Conservation (phyloP, 2,113 vertebrate species). For the Halcyon senegalensis region DNA sequence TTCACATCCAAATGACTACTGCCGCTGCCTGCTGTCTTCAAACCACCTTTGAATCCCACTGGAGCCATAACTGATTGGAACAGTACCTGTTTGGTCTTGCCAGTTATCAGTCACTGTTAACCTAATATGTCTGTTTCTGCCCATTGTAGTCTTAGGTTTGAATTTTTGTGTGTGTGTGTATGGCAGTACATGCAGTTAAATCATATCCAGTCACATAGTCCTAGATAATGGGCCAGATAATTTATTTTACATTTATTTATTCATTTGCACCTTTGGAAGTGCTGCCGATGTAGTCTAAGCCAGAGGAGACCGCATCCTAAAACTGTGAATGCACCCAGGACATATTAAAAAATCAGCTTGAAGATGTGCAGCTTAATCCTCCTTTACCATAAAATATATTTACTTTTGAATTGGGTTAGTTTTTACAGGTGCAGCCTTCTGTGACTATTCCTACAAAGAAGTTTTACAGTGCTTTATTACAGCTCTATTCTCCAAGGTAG, state of each 20-base stretch:
- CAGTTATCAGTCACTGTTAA: neutral
- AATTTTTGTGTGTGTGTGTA: no score
- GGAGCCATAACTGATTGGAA: neutral
- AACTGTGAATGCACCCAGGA: neutral
- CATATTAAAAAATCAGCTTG: neutral
- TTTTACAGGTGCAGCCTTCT: neutral
- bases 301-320: neutral
- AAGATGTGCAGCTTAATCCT: neutral
- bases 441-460: neutral
- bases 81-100: neutral
- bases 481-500: neutral
- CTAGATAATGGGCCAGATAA: neutral
- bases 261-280: neutral
- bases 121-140: neutral
- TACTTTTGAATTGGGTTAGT: neutral
- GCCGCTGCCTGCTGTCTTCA: neutral
- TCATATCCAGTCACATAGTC: neutral
- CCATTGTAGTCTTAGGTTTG: neutral
- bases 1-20: neutral
- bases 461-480: neutral
- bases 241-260: neutral
- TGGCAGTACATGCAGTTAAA: neutral
- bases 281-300: neutral
- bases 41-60: neutral
- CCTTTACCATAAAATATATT: neutral